Base-by-base conservation (phyloP, 2,888 invertebrate genomes). In the Acanthococcus lagerstroemiae region DNA sequence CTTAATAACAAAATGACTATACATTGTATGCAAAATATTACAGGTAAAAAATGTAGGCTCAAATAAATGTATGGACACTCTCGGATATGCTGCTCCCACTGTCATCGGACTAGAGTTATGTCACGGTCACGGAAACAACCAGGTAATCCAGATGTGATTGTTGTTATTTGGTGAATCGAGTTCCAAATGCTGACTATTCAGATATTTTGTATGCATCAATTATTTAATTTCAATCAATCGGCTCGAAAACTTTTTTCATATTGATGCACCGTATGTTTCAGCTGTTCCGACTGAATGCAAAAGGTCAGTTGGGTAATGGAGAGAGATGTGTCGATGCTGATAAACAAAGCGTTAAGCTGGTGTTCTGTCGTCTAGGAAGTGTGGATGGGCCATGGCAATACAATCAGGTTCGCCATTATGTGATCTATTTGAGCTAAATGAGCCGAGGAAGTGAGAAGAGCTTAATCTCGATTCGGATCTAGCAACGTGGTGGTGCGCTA, bases 381-480 rank as follows among this genome's bases (percentile, higher is more conserved):
- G 95, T 93, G 1, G 89, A 92, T 74, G 97, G 97, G 0, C 94
- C 93, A 0, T 99, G 96, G 96, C 82, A 86, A 74, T 96, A 89
- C 75, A 88, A 94, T 73, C 85, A 88, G 72, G 84, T 79, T 72
- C 70, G 69, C 66, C 56, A 55, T 1, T 22, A 52, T 63, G 9
- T 65, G 26, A 26, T 55, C 27, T 55, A 4, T n/a, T n/a, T n/a
- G n/a, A n/a, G n/a, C n/a, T n/a, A n/a, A n/a, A n/a, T n/a, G n/a
- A n/a, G n/a, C n/a, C n/a, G n/a, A n/a, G n/a, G n/a, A n/a, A n/a
- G n/a, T n/a, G n/a, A n/a, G n/a, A n/a, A n/a, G n/a, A n/a, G n/a
- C n/a, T n/a, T n/a, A n/a, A n/a, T n/a, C n/a, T n/a, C n/a, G n/a
- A n/a, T n/a, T n/a, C n/a, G n/a, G n/a, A n/a, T n/a, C n/a, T n/a